Evolutionary conservation across 1,140 invertebrate species (phyloP).

Genomic region (Dendrolimus kikuchii): DNA sequence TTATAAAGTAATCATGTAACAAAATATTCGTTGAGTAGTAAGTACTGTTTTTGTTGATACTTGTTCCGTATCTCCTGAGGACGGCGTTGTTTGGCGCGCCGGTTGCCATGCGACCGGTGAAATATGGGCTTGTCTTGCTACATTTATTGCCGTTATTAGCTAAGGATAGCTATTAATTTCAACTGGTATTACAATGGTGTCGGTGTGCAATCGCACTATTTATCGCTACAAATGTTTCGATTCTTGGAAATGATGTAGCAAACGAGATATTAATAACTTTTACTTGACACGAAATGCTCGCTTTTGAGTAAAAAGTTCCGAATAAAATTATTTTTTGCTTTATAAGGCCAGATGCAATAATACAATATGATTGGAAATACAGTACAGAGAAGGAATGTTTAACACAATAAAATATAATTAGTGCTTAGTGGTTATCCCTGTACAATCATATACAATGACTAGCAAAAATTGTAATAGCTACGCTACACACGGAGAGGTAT

Average conservation of each 20-base stretch:
- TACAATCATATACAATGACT: constrained; percentile 65
- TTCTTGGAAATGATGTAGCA: constrained; percentile 12
- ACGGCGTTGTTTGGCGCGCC: constrained; percentile 42
- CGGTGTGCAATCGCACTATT: constrained; percentile 8
- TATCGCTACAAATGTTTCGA: constrained; percentile 12
- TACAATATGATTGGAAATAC: no score
- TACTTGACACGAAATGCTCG: no score
- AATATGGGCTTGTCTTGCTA: constrained; percentile 53
- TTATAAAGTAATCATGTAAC: no score
- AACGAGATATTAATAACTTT: no score
- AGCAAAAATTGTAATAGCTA: constrained; percentile 38
- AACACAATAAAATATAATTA: constrained; percentile 63
- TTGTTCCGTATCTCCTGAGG: constrained; percentile 7
- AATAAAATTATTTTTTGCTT: no score
- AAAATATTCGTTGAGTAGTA: no score
- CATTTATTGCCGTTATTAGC: constrained; percentile 51
- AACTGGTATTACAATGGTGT: constrained; percentile 11
- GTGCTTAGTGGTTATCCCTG: constrained; percentile 51
- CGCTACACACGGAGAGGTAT: constrained; percentile 49
- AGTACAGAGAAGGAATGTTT: constrained; percentile 27
- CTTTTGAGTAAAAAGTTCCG: no score
- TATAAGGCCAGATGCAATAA: no score
- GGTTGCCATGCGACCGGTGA: constrained; percentile 55
- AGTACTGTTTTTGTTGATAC: not conserved
- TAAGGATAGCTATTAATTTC: constrained; percentile 53